Evolutionary conservation across 35 echinoderm and acorn worm genomes (phyloP), one percentile per base, ranked within the genome.

Genomic region (Acanthaster planci): DNA sequence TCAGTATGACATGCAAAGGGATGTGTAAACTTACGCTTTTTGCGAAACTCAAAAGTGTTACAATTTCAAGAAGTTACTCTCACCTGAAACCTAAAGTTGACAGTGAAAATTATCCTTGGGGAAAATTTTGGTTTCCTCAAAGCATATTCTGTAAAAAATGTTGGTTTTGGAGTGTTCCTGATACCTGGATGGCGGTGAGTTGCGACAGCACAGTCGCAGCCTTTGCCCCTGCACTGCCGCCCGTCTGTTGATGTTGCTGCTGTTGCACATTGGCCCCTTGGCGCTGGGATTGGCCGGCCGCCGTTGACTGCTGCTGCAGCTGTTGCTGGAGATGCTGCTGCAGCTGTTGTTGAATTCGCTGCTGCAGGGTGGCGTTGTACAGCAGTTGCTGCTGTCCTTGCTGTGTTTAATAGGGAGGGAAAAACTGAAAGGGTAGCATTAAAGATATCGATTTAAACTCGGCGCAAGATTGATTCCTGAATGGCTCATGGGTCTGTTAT

Each of bases 341-440:
- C 37, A 72, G 23, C 34, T 72, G 84, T 77, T 77, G 84, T 44
- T 77, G 84, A 38, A 37, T 78, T 86, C 81, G 87, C 39, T 89
- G 86, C 52, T 90, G 87, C 38, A 90, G 17, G 34, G 80, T 68
- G 16, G 87, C 52, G n/a, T 90, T 90, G 67, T 90, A 90, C 0
- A 90, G 56, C 21, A 90, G 19, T n/a, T 82, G 87, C 42, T 85
- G 77, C 77, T 79, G 77, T 15, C 84, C 84, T 47, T 86, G 84
- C 17, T 29, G 0, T 77, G 38, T 22, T 34, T n/a, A n/a, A n/a
- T n/a, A n/a, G n/a, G n/a, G n/a, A n/a, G n/a, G n/a, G n/a, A n/a
- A n/a, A n/a, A n/a, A n/a, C n/a, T n/a, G n/a, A n/a, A n/a, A n/a
- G n/a, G n/a, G n/a, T n/a, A n/a, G n/a, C n/a, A n/a, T n/a, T n/a